Base-by-base conservation (phyloP, 2,113 vertebrate species). In the Butorides virescens region DNA sequence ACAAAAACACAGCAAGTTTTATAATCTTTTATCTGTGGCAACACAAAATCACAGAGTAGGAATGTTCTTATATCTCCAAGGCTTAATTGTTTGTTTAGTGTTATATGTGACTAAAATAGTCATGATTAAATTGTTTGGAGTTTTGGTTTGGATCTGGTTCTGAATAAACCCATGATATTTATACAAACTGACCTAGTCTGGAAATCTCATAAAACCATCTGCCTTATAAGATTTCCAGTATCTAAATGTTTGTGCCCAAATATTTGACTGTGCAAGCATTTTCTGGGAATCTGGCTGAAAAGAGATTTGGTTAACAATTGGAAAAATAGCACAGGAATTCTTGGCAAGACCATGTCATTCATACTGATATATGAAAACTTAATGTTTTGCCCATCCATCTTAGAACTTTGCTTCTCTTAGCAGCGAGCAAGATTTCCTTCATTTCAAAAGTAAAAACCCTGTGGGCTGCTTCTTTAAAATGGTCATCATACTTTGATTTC, bases 121-220 rank as follows among this genome's bases (percentile, higher is more conserved):
- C 11, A 42, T 82, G 82, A 96, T 92, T 93, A 92, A 86, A 72
- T 83, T 95, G 88, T 92, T 95, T 95, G 85, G 94, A 90, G 74
- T 88, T 92, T 93, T 96, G 62, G 36, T 68, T 88, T 91, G 36
- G 66, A 76, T 58, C 18, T 56, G 12, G 4, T 93, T 95, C 96
- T 63, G 88, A 80, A 88, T 71, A 92, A 77, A 88, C 36, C 49
- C 75, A 62, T 86, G 22, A 61, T 95, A 95, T 95, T 94, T 95
- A 93, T 70, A 86, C 72, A 96, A 95, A 86, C 32, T 73, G 79
- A 86, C 67, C 75, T 73, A 76, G 23, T 76, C 86, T 92, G 81
- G 53, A 92, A 90, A 80, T 73, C 27, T 83, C 72, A 46, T 76
- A 58, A 91, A 94, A 46, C 72, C 75, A 86, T 92, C 75, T 74